These are phyloP conservation scores for Eospalax fontanierii DNA, from an alignment of 2,797 vertebrate genomes.

Conservation along the genomic window DNA sequence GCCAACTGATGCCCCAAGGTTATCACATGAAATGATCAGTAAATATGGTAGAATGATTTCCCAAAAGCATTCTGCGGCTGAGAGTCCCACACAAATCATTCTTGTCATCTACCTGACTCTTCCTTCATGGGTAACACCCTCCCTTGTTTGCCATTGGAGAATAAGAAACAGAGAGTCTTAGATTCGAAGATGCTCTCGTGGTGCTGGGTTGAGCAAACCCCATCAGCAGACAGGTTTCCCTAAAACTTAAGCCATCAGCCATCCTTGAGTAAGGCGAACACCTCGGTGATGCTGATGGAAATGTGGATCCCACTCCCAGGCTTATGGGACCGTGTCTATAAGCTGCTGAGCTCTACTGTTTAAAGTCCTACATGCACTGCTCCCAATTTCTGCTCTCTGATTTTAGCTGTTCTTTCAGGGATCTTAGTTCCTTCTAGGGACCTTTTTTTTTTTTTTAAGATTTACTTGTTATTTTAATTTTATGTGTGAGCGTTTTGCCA, in stretches of 20 bases:
- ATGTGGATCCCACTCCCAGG: too few relatives aligned
- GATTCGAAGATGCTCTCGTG: background rate
- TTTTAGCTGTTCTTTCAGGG: background rate
- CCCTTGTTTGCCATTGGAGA: background rate
- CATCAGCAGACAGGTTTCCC: background rate
- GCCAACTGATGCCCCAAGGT: background rate
- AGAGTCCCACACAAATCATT: background rate
- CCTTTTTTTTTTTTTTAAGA: too few relatives aligned
- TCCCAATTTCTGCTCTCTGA: slow-evolving; percentile 1
- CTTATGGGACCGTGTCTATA: background rate
- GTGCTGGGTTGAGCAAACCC: background rate
- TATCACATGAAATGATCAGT: background rate
- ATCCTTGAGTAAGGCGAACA: background rate
- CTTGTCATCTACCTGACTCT: background rate
- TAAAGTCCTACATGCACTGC: background rate
- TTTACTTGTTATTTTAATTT: too few relatives aligned
- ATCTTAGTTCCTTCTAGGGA: background rate
- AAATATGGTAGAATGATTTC: background rate
- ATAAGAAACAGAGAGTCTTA: background rate
- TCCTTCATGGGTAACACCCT: background rate
- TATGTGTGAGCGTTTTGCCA: too few relatives aligned
- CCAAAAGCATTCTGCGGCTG: background rate
- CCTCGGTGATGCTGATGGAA: background rate
- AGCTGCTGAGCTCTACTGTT: background rate
- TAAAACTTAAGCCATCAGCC: background rate